phyloP scores from a whole-genome alignment of 2,888 invertebrate genomes.

The Polydrusus tereticollis region DNA sequence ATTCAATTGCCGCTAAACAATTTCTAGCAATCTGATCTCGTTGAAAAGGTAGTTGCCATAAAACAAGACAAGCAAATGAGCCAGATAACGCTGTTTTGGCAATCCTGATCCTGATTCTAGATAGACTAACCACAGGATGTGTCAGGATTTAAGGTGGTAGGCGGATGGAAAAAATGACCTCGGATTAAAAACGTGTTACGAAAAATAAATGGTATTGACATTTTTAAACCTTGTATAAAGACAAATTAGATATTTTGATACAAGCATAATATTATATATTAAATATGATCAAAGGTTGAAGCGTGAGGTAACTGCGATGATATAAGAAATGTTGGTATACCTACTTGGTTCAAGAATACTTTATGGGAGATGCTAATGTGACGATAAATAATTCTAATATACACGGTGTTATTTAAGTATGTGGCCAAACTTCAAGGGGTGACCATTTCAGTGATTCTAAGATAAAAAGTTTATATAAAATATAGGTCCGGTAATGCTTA shows the following conservation, averaged over 20 bases:
- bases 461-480: too few species aligned
- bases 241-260: background rate
- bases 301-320: too few species aligned
- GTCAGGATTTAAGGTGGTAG: conserved; percentile 46
- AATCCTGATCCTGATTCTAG: conserved; percentile 47
- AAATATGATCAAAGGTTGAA: too few species aligned
- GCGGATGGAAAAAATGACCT: conserved; percentile 34
- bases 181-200: conserved; percentile 11
- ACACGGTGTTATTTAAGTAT: too few species aligned
- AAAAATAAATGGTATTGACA: background rate
- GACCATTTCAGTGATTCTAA: too few species aligned
- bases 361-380: too few species aligned
- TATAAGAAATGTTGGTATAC: too few species aligned
- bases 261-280: too few species aligned
- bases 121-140: conserved; percentile 49
- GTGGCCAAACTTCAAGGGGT: too few species aligned
- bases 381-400: too few species aligned
- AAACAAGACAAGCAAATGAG: conserved; percentile 50
- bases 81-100: conserved; percentile 50
- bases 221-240: background rate
- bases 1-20: background rate
- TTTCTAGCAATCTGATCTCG: conserved; percentile 24
- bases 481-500: too few species aligned
- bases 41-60: conserved; percentile 38
- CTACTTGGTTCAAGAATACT: too few species aligned